A percentile compares a stretch with the other conserved stretches of the same genome.
Evolutionary conservation across 35 echinoderm and acorn worm genomes (phyloP).

Genomic region (Heliocidaris tuberculata): DNA sequence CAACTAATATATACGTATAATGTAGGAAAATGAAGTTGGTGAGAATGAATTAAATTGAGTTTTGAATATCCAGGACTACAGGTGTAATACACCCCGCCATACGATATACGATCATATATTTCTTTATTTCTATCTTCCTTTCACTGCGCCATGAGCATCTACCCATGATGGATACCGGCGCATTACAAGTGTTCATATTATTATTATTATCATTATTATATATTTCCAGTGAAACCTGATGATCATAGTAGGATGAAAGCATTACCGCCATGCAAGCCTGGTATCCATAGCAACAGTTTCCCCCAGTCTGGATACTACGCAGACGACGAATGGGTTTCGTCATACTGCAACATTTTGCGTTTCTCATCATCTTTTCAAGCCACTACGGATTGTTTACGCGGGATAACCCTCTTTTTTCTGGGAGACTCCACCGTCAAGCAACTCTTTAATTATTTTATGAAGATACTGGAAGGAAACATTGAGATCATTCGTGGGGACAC

Average conservation of each 20-base stretch:
- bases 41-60: too few relatives aligned
- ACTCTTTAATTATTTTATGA: slow-evolving; percentile 4
- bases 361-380: neutral
- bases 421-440: slow-evolving; percentile 23
- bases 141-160: too few relatives aligned
- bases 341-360: slow-evolving; percentile 29
- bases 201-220: too few relatives aligned
- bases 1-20: too few relatives aligned
- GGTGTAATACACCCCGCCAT: too few relatives aligned
- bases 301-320: slow-evolving; percentile 2
- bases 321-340: slow-evolving; percentile 15
- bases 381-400: slow-evolving; percentile 14
- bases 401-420: slow-evolving; percentile 21
- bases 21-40: too few relatives aligned
- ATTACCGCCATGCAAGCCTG: slow-evolving; percentile 26
- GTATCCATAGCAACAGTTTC: slow-evolving; percentile 16
- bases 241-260: neutral
- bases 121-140: too few relatives aligned
- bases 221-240: neutral
- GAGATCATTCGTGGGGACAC: neutral
- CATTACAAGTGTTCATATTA: too few relatives aligned
- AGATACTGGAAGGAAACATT: neutral
- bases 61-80: too few relatives aligned
- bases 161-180: too few relatives aligned
- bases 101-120: too few relatives aligned